Evolutionary conservation across 2,888 invertebrate species (phyloP).

Genomic region (Acleris holmiana): DNA sequence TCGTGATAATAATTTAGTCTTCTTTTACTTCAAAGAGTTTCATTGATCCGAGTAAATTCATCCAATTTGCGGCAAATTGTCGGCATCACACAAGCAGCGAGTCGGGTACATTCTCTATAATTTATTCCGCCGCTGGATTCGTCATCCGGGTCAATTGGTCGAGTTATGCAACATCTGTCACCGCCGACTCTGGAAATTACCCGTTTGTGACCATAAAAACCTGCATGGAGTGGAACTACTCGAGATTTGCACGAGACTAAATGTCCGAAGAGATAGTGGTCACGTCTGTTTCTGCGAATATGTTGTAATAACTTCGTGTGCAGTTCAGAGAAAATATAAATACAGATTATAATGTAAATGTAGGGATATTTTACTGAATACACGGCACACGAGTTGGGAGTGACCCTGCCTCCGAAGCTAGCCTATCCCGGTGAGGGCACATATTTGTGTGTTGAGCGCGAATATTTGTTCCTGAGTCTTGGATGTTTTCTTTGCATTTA

Average conservation of each 20-base stretch:
- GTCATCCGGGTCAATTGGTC: constrained; percentile 60
- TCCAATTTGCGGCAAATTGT: constrained; percentile 34
- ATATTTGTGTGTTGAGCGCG: no score
- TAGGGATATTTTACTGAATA: no score
- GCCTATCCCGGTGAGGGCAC: no score
- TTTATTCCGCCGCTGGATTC: constrained; percentile 28
- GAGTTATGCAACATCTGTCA: constrained; percentile 54
- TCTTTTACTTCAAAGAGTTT: constrained; percentile 17
- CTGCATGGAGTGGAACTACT: neutral
- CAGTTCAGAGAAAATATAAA: constrained; percentile 5
- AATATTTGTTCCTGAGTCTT: no score
- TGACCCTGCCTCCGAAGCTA: no score
- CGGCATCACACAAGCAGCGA: constrained; percentile 31
- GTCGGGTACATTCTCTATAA: constrained; percentile 26
- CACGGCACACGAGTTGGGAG: no score
- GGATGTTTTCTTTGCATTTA: no score
- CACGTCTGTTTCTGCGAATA: neutral
- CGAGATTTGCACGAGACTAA: no score
- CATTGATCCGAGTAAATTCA: constrained; percentile 33
- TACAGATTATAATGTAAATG: neutral
- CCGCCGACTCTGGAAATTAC: constrained; percentile 16
- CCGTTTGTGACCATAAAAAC: constrained; percentile 25
- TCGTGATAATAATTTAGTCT: constrained; percentile 15
- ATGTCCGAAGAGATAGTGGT: neutral
- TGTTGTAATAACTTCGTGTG: neutral